A percentile compares a stretch with the other conserved stretches of the same genome.
phyloP scores from a whole-genome alignment of 2,888 invertebrate species.

The Sphaerophoria taeniata region DNA sequence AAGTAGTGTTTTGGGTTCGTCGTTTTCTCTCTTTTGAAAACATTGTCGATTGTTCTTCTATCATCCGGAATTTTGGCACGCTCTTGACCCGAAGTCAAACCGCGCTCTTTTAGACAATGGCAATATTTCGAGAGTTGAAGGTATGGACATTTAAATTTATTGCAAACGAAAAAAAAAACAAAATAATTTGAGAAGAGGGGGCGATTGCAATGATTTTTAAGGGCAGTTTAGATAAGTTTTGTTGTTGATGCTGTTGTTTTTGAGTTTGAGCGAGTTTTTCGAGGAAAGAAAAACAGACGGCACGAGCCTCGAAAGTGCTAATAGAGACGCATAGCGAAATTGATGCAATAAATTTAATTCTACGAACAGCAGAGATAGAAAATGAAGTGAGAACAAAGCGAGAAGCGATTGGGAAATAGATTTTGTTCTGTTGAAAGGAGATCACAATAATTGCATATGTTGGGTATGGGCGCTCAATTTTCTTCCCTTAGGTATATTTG shows the following conservation, averaged over 20 bases:
- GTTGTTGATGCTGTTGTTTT: conserved; percentile 11
- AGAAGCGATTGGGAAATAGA: conserved; percentile 54
- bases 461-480: conserved; percentile 57
- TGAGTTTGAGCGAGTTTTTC: conserved; percentile 3
- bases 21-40: conserved; percentile 16
- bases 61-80: conserved; percentile 74
- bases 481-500: conserved; percentile 19
- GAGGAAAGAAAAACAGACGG: conserved; percentile 33
- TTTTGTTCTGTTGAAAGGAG: conserved; percentile 37
- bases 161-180: conserved; percentile 14
- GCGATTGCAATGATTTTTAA: conserved; percentile 40
- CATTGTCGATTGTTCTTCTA: conserved; percentile 45
- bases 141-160: conserved; percentile 69
- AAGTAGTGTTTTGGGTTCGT: conserved; percentile 45
- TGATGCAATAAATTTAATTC: conserved; percentile 60
- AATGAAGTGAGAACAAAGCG: conserved; percentile 49
- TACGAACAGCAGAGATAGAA: neutral
- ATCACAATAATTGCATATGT: conserved; percentile 46
- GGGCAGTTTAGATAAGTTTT: conserved; percentile 32
- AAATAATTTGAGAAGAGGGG: conserved; percentile 21
- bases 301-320: conserved; percentile 67
- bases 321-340: conserved; percentile 68
- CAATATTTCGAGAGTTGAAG: neutral
- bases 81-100: conserved; percentile 70
- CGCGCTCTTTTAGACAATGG: conserved; percentile 36